Conservation (phyloP, 2,113 vertebrate species). For the Onychostruthus taczanowskii region DNA sequence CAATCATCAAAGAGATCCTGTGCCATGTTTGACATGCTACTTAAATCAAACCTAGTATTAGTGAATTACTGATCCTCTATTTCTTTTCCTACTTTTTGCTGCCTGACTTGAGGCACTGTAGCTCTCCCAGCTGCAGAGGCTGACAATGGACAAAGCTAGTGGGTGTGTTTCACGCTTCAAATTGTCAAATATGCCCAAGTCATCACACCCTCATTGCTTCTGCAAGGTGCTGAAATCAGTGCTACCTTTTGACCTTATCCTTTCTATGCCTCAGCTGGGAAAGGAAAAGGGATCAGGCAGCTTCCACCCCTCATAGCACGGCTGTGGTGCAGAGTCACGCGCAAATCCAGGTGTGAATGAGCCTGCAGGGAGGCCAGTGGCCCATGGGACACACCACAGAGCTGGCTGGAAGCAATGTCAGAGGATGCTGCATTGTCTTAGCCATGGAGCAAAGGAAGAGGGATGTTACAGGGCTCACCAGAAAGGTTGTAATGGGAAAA, state of each 20-base stretch:
- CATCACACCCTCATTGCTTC: neutral
- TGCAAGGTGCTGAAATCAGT: neutral
- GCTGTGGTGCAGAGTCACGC: neutral
- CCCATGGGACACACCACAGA: accelerated
- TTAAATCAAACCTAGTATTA: neutral
- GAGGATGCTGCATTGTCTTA: neutral
- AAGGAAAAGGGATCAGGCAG: neutral
- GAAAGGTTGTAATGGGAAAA: neutral
- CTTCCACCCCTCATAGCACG: accelerated
- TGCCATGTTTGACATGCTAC: neutral
- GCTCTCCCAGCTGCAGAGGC: neutral
- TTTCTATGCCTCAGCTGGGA: neutral
- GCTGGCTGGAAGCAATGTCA: neutral
- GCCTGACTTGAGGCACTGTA: neutral
- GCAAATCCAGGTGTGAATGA: neutral
- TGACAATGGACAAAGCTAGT: neutral
- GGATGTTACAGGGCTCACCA: accelerated
- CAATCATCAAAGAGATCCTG: neutral
- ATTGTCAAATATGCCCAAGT: neutral
- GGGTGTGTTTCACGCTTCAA: neutral
- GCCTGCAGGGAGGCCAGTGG: neutral
- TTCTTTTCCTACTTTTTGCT: neutral
- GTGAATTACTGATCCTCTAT: neutral
- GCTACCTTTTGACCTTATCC: neutral
- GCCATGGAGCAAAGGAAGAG: accelerated